Conservation (phyloP, 30 jellyfish, hydroid and myxozoan species). For the Cassiopea xamachana region DNA sequence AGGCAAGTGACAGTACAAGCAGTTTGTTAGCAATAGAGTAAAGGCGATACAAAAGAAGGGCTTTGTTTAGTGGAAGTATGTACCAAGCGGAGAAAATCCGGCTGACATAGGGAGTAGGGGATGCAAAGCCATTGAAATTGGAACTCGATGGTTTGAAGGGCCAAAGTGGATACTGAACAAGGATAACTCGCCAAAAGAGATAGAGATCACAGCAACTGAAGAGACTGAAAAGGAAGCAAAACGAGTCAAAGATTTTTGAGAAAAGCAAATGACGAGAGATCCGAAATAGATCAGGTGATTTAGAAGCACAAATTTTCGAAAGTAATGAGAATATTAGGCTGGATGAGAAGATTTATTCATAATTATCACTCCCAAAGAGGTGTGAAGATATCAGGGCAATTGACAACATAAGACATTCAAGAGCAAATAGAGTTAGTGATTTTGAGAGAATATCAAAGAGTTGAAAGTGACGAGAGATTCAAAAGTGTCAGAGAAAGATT, state of each 20-base stretch:
- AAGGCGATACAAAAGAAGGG: conserved; percentile 33
- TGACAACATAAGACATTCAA: conserved; percentile 62
- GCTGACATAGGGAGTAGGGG: conserved; percentile 81
- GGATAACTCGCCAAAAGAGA: conserved; percentile 62
- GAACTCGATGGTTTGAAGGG: conserved; percentile 53
- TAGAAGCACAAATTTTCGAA: conserved; percentile 25
- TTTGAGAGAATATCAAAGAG: conserved; percentile 10
- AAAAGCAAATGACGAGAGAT: conserved; percentile 12
- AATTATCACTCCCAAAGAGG: conserved; percentile 33
- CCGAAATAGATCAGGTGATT: conserved; percentile 13
- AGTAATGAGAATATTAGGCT: conserved; percentile 41
- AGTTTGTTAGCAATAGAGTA: conserved; percentile 73
- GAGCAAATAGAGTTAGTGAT: conserved; percentile 19
- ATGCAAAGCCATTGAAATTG: conserved; percentile 10
- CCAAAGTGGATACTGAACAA: conserved; percentile 57
- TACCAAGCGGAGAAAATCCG: conserved; percentile 43
- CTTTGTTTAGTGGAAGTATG: conserved; percentile 68
- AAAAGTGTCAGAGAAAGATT: conserved; percentile 33
- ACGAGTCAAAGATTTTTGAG: conserved; percentile 22
- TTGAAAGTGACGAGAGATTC: conserved; percentile 27
- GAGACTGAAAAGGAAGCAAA: conserved; percentile 63
- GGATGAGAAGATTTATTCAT: conserved; percentile 45
- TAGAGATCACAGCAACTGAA: conserved; percentile 15
- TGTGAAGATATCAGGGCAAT: conserved; percentile 41
- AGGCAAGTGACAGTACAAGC: conserved; percentile 66